phyloP scores from a whole-genome alignment of 1,140 invertebrate genomes.

The Bombus difficillimus region DNA sequence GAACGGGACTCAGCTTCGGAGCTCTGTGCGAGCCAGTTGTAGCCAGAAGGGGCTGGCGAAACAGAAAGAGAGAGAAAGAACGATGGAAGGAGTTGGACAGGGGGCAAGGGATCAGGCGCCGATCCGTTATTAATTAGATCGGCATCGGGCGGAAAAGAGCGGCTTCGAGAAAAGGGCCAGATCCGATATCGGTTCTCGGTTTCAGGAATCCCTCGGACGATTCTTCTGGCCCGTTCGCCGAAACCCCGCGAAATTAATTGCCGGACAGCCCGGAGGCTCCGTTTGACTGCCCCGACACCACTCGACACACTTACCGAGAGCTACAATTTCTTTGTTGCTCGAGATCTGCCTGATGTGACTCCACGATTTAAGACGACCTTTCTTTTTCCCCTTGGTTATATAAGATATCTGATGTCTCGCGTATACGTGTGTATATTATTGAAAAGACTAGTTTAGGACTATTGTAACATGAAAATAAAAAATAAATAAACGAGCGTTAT shows the following conservation, averaged over 20 bases:
- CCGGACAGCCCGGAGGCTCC: constrained; percentile 55
- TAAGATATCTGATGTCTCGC: background rate
- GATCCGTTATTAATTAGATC: constrained; percentile 82
- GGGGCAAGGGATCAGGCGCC: constrained; percentile 70
- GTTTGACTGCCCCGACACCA: constrained; percentile 60
- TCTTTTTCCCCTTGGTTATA: background rate
- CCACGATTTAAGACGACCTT: background rate
- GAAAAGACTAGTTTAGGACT: background rate
- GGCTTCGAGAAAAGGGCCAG: constrained; percentile 64
- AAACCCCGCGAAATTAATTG: constrained; percentile 77
- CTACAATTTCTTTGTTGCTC: constrained; percentile 51
- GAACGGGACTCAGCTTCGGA: background rate
- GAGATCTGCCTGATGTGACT: background rate
- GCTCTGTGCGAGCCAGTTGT: background rate
- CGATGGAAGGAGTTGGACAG: constrained; percentile 20
- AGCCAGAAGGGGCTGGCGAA: background rate
- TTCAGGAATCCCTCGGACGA: constrained; percentile 69
- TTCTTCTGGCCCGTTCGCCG: constrained; percentile 65
- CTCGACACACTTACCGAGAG: constrained; percentile 53
- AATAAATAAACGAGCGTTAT: background rate
- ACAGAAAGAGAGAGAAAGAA: background rate
- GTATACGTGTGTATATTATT: background rate
- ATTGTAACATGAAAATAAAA: background rate
- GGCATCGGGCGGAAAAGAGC: constrained; percentile 73
- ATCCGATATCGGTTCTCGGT: constrained; percentile 74